phyloP scores from a whole-genome alignment of 2,888 invertebrate species.

The Amphiduros pacificus region DNA sequence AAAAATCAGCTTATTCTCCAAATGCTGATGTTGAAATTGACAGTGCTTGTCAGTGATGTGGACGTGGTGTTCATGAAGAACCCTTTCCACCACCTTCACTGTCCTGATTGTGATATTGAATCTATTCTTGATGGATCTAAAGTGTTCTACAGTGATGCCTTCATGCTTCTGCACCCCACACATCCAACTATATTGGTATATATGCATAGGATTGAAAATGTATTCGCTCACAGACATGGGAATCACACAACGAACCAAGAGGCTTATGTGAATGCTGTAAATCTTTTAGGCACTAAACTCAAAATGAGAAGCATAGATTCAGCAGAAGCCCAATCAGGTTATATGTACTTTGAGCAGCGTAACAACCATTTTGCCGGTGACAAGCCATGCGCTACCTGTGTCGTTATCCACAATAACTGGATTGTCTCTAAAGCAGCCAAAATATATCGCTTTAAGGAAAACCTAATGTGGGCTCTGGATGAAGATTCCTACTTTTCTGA shows the following conservation, averaged over 20 bases:
- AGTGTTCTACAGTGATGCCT: too few species aligned
- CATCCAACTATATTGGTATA: too few species aligned
- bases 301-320: too few species aligned
- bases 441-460: conserved; percentile 24
- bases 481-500: conserved; percentile 19
- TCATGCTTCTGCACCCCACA: too few species aligned
- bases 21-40: not conserved
- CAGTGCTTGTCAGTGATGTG: conserved; percentile 1
- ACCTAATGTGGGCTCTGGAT: conserved; percentile 21
- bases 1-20: too few species aligned
- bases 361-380: not conserved
- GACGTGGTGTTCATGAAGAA: conserved; percentile 9
- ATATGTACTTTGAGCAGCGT: conserved; percentile 19
- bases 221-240: too few species aligned
- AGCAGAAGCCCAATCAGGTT: conserved; percentile 15
- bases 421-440: conserved; percentile 27
- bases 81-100: not conserved
- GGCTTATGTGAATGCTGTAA: too few species aligned
- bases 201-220: too few species aligned
- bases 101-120: conserved; percentile 3
- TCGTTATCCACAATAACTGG: conserved; percentile 29
- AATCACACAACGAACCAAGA: too few species aligned
- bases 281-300: too few species aligned
- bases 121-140: not conserved
- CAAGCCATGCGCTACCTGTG: conserved; percentile 5